Evolutionary conservation across 2,113 vertebrate species (phyloP), one percentile per base, ranked within the genome.

Genomic region (Phalacrocorax carbo): DNA sequence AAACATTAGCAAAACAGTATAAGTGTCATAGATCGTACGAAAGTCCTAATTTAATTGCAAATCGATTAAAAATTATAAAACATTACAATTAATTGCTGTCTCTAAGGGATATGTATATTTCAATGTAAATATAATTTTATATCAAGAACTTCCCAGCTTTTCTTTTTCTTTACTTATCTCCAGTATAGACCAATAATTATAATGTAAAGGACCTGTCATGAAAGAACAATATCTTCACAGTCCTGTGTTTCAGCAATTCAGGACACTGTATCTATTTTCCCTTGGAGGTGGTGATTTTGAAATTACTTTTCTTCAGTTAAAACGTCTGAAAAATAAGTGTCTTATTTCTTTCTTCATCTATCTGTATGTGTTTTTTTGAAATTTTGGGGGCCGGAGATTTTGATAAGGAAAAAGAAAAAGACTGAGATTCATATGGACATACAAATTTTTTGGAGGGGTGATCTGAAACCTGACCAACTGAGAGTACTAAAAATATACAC

Each of bases 381-480:
- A 70, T 68, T 84, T 75, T 54, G 4, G 32, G 51, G 42, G 2
- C 1, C 38, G 10, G 19, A 26, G 6, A 20, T 81, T 97, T 97
- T 98, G 96, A 98, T 97, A 96, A 97, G 96, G 88, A 96, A 97
- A 94, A 80, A 38, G 18, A 36, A 49, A 13, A 79, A 34, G 9
- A 14, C 6, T 15, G 7, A 48, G 7, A 5, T 92, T 96, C 94
- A 78, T 29, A 94, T 75, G 40, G 60, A 18, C 51, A 86, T 44
- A 40, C 8, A 15, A 0, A 13, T 29, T 78, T 93, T 92, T 77
- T 49, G 5, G 10, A 30, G 60, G 69, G 26, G 9, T 97, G 48
- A 82, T 86, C 55, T 92, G 75, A 97, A 97, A 90, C 38, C 32
- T 82, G 57, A 94, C 30, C 21, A 93, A 7, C 26, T 86, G 21